These are phyloP conservation scores for Palaemon carinicauda DNA, from an alignment of 1,140 invertebrate genomes.

Conservation along the genomic window DNA sequence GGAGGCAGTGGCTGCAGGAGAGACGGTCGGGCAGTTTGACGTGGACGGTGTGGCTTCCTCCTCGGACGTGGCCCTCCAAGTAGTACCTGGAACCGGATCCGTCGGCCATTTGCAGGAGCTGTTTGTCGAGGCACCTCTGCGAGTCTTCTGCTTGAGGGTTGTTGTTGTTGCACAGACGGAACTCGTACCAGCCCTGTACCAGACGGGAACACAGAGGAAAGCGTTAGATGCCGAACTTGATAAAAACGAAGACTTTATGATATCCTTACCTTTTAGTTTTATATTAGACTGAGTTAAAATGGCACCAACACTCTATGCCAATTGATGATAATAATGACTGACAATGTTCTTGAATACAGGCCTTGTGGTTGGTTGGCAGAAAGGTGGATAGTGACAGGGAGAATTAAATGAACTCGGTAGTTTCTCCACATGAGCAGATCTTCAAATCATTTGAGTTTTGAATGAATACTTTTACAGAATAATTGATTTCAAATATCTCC, in stretches of 20 bases:
- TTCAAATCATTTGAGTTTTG: no score
- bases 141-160: constrained; percentile 78
- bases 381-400: constrained; percentile 69
- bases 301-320: no score
- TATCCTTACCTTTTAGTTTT: no score
- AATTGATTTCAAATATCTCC: no score
- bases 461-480: no score
- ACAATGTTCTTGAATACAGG: constrained; percentile 71
- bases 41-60: constrained; percentile 79
- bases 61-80: constrained; percentile 73
- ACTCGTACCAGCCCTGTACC: constrained; percentile 70
- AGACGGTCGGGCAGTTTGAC: constrained; percentile 78
- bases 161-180: constrained; percentile 84
- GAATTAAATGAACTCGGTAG: no score
- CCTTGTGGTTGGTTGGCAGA: constrained; percentile 90
- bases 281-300: no score
- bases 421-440: no score
- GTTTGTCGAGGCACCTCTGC: constrained; percentile 83
- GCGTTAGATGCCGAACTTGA: no score
- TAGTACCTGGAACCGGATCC: constrained; percentile 70
- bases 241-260: no score
- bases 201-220: neutral
- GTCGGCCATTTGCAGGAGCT: constrained; percentile 73
- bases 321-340: no score
- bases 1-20: constrained; percentile 72